Evolutionary conservation across 2,113 vertebrate genomes (phyloP), one percentile per base, ranked within the genome.

Genomic region (Triplophysa siluroides): DNA sequence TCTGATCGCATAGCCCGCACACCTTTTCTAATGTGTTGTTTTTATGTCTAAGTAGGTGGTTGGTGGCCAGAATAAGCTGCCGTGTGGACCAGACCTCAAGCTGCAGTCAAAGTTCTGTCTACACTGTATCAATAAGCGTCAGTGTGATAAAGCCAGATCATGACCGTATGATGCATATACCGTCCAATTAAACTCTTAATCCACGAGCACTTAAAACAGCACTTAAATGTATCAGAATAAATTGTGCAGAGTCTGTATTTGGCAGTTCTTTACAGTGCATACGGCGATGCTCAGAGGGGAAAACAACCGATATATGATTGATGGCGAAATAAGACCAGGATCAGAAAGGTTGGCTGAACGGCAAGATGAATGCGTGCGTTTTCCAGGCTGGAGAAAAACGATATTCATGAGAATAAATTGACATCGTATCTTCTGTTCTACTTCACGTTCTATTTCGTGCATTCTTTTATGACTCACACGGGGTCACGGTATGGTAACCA

Each of bases 401-500:
- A 66, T 78, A 66, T 76, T 76, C 79, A 79, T 76, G 66, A 61
- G 66, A 81, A 81, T 66, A 62, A 65, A 84, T 76, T 79, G 71
- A 79, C 71, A 82, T 72, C 47, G 26, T 63, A 79, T 77, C 80
- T 76, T 76, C 62, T 82, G 69, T 76, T 76, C 83, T 62, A 79
- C 74, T 84, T 84, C 83, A 84, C 76, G 72, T 74, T 84, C 76
- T 62, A 84, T 84, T 82, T 82, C 77, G 76, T 78, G 33, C 58
- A 12, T 70, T 52, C 73, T 78, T 75, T 71, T 65, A 69, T 87
- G 87, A 88, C 81, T 90, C 85, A 87, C 85, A 86, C 81, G 84
- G 85, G 86, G 82, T 89, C 87, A 85, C 83, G 80, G 63, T 52
- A 26, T 54, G 88, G 91, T 85, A 76, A 84, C 88, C 88, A 86